phyloP scores from a whole-genome alignment of 2,113 vertebrate species.

The Nansenia antarctica region DNA sequence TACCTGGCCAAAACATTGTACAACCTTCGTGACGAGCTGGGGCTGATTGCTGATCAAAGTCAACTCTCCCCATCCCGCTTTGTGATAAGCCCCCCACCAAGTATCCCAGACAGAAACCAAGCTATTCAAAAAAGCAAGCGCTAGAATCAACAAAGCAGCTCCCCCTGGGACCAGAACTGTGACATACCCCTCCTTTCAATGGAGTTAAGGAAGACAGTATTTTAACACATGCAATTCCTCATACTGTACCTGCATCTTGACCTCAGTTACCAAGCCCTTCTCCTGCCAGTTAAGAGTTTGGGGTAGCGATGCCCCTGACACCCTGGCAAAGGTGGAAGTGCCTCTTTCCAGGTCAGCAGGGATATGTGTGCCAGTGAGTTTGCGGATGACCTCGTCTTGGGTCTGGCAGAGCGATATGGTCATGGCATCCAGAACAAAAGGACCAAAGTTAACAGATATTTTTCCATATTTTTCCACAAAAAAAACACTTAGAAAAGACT shows the following conservation, averaged over 20 bases:
- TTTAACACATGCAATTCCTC: too few species aligned
- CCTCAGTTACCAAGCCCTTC: conserved; percentile 75
- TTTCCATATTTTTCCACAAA: not conserved
- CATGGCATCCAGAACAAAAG: not conserved
- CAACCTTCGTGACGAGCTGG: too few species aligned
- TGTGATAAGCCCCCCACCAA: too few species aligned
- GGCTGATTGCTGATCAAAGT: too few species aligned
- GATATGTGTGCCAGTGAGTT: conserved; percentile 49
- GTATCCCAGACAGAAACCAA: not conserved
- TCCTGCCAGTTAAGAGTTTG: conserved; percentile 78
- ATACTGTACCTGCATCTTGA: conserved; percentile 85
- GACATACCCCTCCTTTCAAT: too few species aligned
- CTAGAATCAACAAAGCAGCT: too few species aligned
- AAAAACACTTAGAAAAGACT: not conserved
- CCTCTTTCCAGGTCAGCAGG: conserved; percentile 27
- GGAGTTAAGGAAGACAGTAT: too few species aligned
- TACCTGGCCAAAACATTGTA: too few species aligned
- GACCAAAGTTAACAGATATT: not conserved
- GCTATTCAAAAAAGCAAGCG: not conserved
- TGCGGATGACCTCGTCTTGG: conserved; percentile 64
- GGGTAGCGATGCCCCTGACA: conserved; percentile 28
- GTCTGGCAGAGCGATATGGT: conserved; percentile 64
- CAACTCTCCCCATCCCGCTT: too few species aligned
- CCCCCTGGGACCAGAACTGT: too few species aligned
- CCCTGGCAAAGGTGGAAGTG: rapidly evolving